Conservation (phyloP, 2,113 vertebrate species). For the Xiphorhynchus elegans region DNA sequence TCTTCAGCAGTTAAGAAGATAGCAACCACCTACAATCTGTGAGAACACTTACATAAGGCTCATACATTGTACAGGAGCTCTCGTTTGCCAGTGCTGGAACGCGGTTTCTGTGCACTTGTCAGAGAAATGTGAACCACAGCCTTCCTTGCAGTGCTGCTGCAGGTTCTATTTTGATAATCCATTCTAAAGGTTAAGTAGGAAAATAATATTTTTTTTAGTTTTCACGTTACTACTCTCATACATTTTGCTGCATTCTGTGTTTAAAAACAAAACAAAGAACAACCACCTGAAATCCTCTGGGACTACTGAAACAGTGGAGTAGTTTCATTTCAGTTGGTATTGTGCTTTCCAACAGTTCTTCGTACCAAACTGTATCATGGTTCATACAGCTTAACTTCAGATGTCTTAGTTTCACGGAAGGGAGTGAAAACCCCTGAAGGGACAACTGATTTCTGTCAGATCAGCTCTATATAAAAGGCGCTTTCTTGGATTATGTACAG, state of each 20-base stretch:
- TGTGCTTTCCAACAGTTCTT: not conserved
- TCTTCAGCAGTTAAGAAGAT: slow-evolving; percentile 42
- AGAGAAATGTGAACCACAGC: not conserved
- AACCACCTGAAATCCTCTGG: not conserved
- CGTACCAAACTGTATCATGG: not conserved
- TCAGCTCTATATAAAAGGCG: not conserved
- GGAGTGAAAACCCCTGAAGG: not conserved
- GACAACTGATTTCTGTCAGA: not conserved
- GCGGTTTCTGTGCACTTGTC: not conserved
- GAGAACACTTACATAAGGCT: slow-evolving; percentile 55
- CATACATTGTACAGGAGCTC: not conserved
- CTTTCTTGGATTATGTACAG: not conserved
- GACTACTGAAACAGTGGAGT: not conserved
- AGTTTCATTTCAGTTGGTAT: not conserved
- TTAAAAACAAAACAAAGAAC: not conserved
- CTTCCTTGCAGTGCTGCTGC: not conserved
- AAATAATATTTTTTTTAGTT: not conserved
- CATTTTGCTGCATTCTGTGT: not conserved
- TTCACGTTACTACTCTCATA: not conserved
- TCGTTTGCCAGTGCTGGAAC: not conserved
- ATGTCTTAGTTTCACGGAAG: not conserved
- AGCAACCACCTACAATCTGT: slow-evolving; percentile 54
- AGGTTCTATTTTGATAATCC: not conserved
- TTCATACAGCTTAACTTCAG: not conserved
- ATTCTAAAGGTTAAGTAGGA: not conserved